Percentiles rank a stretch among this genome's conserved stretches.
Evolutionary conservation across 2,888 invertebrate species (phyloP).

Genomic region (Vanessa cardui): DNA sequence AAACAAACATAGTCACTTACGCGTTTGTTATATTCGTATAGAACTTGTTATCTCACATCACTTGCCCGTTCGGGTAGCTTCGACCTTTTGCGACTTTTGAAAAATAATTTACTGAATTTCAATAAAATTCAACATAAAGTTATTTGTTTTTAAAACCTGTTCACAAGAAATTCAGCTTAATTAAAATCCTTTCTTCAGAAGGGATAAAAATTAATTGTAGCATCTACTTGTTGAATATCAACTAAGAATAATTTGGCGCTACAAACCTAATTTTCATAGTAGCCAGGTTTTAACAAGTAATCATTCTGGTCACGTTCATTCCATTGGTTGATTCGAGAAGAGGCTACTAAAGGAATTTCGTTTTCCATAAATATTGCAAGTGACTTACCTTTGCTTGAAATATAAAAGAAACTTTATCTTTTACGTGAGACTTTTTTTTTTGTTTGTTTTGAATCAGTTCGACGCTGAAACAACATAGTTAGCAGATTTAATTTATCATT

Average conservation of each 20-base stretch:
- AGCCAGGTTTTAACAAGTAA: conserved; percentile 47
- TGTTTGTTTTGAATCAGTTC: neutral
- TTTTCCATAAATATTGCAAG: conserved; percentile 11
- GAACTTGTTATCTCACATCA: too few relatives aligned
- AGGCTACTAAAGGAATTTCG: conserved; percentile 47
- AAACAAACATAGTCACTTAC: too few relatives aligned
- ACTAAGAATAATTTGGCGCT: conserved; percentile 53
- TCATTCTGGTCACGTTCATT: conserved; percentile 62
- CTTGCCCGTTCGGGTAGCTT: too few relatives aligned
- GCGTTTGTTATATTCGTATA: too few relatives aligned
- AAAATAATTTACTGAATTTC: too few relatives aligned
- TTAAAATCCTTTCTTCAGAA: conserved; percentile 12
- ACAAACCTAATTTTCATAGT: conserved; percentile 57
- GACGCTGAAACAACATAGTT: neutral
- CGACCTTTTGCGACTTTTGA: too few relatives aligned
- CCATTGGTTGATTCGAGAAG: conserved; percentile 70
- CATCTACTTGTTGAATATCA: conserved; percentile 54
- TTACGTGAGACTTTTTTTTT: neutral
- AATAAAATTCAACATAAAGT: too few relatives aligned
- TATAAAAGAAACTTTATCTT: conserved; percentile 10
- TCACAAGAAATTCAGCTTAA: conserved; percentile 1
- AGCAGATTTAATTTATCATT: neutral
- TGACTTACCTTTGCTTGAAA: conserved; percentile 7
- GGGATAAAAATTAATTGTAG: conserved; percentile 22
- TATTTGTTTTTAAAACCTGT: neutral